Percentiles rank a stretch among this genome's conserved stretches.
Evolutionary conservation across 2,113 vertebrate species (phyloP).

Genomic region (Pelusios castaneus): DNA sequence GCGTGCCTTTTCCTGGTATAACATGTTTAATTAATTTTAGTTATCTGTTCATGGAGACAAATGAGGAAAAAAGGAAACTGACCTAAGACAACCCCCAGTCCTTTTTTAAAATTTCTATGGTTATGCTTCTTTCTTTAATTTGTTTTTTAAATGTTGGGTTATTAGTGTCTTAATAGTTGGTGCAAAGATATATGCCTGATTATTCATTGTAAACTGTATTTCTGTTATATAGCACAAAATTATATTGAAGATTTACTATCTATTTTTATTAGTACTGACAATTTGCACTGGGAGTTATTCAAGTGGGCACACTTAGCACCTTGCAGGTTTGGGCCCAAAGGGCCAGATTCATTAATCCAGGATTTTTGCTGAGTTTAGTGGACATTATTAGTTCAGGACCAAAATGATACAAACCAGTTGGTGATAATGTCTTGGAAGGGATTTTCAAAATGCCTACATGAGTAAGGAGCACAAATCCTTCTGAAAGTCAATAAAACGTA

Average conservation of each 20-base stretch:
- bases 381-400: background rate
- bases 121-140: background rate
- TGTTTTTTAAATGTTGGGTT: background rate
- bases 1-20: background rate
- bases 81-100: background rate
- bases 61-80: background rate
- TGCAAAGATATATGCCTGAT: background rate
- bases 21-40: background rate
- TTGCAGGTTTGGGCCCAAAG: background rate
- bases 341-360: background rate
- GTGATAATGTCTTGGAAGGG: background rate
- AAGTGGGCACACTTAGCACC: background rate
- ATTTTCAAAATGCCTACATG: background rate
- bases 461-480: background rate
- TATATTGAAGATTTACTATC: background rate
- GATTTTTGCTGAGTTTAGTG: too few species aligned
- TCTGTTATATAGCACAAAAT: background rate
- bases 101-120: background rate
- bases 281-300: background rate
- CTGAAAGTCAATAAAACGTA: background rate
- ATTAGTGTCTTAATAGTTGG: background rate
- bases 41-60: background rate
- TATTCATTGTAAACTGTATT: background rate
- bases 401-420: background rate
- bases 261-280: background rate